Percentiles rank a stretch among this genome's conserved stretches.
Evolutionary conservation across 2,113 vertebrate genomes (phyloP).

Genomic region (Eidolon helvum): DNA sequence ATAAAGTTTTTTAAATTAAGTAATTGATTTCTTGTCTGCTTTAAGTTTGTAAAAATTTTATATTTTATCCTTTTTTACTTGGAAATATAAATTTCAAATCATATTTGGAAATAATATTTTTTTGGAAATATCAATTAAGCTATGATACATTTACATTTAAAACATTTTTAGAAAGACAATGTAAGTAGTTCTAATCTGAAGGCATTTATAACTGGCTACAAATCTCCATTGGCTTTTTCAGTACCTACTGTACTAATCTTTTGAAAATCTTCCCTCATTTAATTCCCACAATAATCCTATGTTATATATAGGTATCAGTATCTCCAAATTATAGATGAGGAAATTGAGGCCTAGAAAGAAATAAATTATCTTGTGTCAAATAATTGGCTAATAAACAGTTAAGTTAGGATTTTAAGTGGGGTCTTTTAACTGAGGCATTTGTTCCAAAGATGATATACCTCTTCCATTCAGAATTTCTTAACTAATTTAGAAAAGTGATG

Average conservation of each 20-base stretch:
- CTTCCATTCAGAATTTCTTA: conserved; percentile 21
- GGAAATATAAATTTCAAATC: neutral
- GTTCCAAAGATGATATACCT: neutral
- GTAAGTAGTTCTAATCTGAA: neutral
- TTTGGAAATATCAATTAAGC: neutral
- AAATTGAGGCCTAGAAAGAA: neutral
- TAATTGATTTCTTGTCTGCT: neutral
- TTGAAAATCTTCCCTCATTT: neutral
- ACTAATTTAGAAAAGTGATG: neutral
- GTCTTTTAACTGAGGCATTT: neutral
- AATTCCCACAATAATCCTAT: neutral
- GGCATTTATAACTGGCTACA: conserved; percentile 10
- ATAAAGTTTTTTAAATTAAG: neutral
- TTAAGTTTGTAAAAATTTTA: conserved; percentile 24
- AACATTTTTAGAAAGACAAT: neutral
- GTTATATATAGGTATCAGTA: neutral
- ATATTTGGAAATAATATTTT: neutral
- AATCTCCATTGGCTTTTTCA: neutral
- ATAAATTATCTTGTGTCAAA: neutral
- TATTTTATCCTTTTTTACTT: conserved; percentile 12
- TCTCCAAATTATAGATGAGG: neutral
- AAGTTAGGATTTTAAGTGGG: neutral
- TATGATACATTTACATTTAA: neutral
- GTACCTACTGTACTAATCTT: neutral
- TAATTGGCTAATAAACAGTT: neutral